These are phyloP conservation scores for Xylophagus ater DNA, from an alignment of 2,888 invertebrate species.

Conservation along the genomic window DNA sequence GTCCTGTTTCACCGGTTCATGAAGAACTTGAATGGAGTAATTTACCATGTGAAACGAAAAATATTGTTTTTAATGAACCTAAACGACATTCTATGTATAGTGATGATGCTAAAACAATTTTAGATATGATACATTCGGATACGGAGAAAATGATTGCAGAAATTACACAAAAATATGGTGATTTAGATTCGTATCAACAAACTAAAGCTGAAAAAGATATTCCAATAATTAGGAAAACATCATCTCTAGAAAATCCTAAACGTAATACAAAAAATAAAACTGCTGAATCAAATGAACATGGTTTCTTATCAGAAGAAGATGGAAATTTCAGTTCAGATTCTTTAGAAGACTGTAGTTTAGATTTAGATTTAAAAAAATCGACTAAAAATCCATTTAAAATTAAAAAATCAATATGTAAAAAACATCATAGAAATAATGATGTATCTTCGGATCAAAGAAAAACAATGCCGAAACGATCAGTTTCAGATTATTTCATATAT, in stretches of 20 bases:
- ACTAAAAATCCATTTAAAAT: conserved; percentile 32
- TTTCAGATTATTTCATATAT: conserved; percentile 69
- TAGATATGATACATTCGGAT: conserved; percentile 51
- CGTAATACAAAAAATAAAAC: neutral
- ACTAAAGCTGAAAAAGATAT: conserved; percentile 16
- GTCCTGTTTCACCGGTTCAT: conserved; percentile 72
- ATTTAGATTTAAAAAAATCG: conserved; percentile 39
- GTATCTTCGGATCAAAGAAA: conserved; percentile 6
- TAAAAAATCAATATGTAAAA: conserved; percentile 43
- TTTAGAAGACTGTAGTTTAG: conserved; percentile 56
- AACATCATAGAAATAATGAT: conserved; percentile 41
- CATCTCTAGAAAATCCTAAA: conserved; percentile 1
- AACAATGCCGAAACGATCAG: conserved; percentile 51
- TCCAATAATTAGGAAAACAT: conserved; percentile 4
- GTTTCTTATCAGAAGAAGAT: conserved; percentile 41
- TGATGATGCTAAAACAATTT: conserved; percentile 45
- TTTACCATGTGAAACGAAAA: conserved; percentile 32
- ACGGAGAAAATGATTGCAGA: conserved; percentile 56
- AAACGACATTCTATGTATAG: conserved; percentile 40
- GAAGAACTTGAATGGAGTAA: conserved; percentile 62
- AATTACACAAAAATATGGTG: conserved; percentile 52
- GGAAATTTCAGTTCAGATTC: conserved; percentile 71
- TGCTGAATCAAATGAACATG: conserved; percentile 13
- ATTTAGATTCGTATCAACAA: conserved; percentile 45
- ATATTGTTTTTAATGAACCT: conserved; percentile 20